phyloP scores from a whole-genome alignment of 2,888 invertebrate genomes.

The Agrotis puta region DNA sequence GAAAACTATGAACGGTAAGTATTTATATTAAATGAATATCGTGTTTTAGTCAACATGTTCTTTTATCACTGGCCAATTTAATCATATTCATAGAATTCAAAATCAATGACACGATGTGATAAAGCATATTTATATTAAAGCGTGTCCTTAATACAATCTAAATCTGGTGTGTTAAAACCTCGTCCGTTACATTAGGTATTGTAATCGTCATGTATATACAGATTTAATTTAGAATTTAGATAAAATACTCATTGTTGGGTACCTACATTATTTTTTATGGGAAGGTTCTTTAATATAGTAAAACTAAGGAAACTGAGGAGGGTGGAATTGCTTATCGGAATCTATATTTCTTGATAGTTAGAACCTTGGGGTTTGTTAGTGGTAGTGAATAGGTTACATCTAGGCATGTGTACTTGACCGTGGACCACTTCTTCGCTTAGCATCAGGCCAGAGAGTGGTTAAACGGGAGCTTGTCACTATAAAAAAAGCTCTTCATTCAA shows the following conservation, averaged over 20 bases:
- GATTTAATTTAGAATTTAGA: constrained; percentile 32
- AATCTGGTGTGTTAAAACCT: constrained; percentile 22
- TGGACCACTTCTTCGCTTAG: too few species aligned
- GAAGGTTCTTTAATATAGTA: background rate
- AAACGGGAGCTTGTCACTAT: too few species aligned
- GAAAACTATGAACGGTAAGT: constrained; percentile 94
- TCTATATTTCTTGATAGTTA: too few species aligned
- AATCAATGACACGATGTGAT: constrained; percentile 36
- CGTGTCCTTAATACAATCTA: constrained; percentile 32
- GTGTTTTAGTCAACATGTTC: constrained; percentile 6
- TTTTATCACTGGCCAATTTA: constrained; percentile 23
- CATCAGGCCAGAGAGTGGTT: too few species aligned
- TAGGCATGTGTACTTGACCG: too few species aligned
- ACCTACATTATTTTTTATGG: background rate
- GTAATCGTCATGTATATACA: constrained; percentile 13
- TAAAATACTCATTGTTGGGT: constrained; percentile 6
- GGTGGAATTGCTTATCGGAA: too few species aligned
- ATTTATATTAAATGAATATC: background rate
- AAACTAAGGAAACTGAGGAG: too few species aligned
- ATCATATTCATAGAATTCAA: constrained; percentile 42
- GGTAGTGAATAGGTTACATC: too few species aligned
- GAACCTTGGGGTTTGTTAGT: too few species aligned
- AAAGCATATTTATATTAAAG: constrained; percentile 28
- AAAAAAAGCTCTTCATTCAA: too few species aligned
- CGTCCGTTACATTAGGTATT: constrained; percentile 12